phyloP scores from a whole-genome alignment of 1,140 invertebrate species.

The Meteorus sp. region DNA sequence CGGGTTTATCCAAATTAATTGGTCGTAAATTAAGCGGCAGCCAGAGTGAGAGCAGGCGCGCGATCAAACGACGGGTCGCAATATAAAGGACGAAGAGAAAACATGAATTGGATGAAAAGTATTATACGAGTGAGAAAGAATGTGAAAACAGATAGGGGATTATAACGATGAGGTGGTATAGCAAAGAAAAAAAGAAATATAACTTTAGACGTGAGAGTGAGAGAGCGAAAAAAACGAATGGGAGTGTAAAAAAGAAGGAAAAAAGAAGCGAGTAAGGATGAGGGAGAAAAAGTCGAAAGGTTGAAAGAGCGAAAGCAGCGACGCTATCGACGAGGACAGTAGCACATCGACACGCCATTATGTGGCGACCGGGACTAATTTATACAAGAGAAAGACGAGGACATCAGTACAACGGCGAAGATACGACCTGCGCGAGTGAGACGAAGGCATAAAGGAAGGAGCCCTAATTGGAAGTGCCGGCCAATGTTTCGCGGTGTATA shows the following conservation, averaged over 20 bases:
- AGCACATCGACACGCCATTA: conserved; percentile 61
- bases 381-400: conserved; percentile 56
- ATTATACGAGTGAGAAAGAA: conserved; percentile 8
- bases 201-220: too few species aligned
- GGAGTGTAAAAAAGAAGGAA: conserved; percentile 29
- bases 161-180: conserved; percentile 1
- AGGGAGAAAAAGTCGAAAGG: too few species aligned
- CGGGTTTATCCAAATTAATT: conserved; percentile 61
- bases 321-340: conserved; percentile 48
- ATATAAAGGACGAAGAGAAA: conserved; percentile 15
- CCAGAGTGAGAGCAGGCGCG: conserved; percentile 8
- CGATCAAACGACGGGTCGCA: conserved; percentile 2
- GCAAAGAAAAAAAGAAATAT: too few species aligned
- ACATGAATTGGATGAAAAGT: conserved; percentile 5
- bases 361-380: conserved; percentile 59
- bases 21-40: conserved; percentile 56
- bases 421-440: conserved; percentile 19
- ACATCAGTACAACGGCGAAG: conserved; percentile 39
- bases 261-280: conserved; percentile 21
- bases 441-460: conserved; percentile 37
- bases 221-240: too few species aligned
- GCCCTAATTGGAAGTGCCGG: conserved; percentile 55
- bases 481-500: conserved; percentile 53
- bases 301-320: conserved; percentile 12
- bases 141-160: conserved; percentile 25